Base-by-base conservation (phyloP, 2,113 vertebrate species). In the Neopipo cinnamomea region DNA sequence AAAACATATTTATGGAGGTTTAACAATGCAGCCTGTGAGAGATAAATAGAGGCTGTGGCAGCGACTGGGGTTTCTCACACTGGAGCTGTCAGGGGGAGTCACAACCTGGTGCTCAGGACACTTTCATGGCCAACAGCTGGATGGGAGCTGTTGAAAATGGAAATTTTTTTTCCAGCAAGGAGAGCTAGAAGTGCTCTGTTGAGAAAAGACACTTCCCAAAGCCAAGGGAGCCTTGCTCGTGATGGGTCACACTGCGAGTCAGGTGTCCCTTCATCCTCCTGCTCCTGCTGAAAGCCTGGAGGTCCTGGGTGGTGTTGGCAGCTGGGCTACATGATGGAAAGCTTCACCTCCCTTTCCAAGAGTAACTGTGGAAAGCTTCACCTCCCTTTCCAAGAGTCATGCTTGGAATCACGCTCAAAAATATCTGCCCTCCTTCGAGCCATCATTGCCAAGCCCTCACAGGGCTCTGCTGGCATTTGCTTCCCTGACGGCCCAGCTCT, bases 1-100 rank as follows among this genome's bases (percentile, higher is more conserved):
- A 70, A 93, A 94, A 85, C 67, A 8, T 88, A 74, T 95, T 95
- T 83, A 88, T 88, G 89, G 67, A 67, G 72, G 65, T 88, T 93
- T 95, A 88, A 75, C 56, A 66, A 2, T 42, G 73, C 66, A 85
- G 75, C 61, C 88, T 81, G 63, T 52, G 75, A 70, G 91, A 93
- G 85, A 88, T 12, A 87, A 95, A 83, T 49, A 80, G 71, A 81
- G 83, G 75, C 72, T 59, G 72, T 44, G 19, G 70, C 68, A 72
- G 76, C 59, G 89, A 44, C 42, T 49, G 85, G 78, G 71, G 55
- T 61, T 91, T 73, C 68, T 66, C 67, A 30, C 30, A 14, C 9
- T 49, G 50, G 82, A 84, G 62, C 65, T 62, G 15, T 22, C 78
- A 24, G 61, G n/a, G 52, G 20, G 73, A 71, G 85, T 68, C 63